A percentile compares a stretch with the other conserved stretches of the same genome.
These are phyloP conservation scores for Parnassius glacialis DNA, from an alignment of 2,888 invertebrate genomes.

Conservation along the genomic window DNA sequence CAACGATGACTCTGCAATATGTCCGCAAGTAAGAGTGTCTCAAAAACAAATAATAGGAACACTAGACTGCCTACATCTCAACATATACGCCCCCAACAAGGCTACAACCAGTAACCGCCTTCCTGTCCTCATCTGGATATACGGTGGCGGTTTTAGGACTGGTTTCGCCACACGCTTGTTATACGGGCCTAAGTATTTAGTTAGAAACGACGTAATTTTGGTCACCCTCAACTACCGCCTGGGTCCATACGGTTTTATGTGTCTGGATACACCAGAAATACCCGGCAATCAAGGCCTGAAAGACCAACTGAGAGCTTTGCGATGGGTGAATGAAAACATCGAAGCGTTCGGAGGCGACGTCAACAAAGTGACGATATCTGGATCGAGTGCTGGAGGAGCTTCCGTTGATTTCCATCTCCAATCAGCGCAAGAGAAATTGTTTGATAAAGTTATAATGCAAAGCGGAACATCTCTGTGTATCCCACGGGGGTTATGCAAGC, in stretches of 20 bases:
- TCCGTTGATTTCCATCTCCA: conserved; percentile 54
- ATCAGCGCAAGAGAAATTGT: conserved; percentile 40
- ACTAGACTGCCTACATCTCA: conserved; percentile 81
- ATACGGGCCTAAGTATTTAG: conserved; percentile 49
- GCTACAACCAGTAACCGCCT: conserved; percentile 35
- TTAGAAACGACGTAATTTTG: conserved; percentile 48
- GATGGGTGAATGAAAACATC: conserved; percentile 55
- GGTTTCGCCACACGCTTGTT: conserved; percentile 46
- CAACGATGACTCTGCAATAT: conserved; percentile 40
- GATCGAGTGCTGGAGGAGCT: conserved; percentile 55
- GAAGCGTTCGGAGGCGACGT: conserved; percentile 53
- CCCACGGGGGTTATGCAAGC: conserved; percentile 40
- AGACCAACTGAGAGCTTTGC: conserved; percentile 52
- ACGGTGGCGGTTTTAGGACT: conserved; percentile 54
- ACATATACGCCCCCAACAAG: conserved; percentile 77
- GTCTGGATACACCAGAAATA: conserved; percentile 49
- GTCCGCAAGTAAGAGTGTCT: conserved; percentile 43
- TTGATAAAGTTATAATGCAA: conserved; percentile 32
- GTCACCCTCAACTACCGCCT: conserved; percentile 53
- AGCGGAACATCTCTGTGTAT: conserved; percentile 49
- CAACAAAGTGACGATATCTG: conserved; percentile 52
- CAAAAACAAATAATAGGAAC: conserved; percentile 44
- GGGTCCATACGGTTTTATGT: conserved; percentile 64
- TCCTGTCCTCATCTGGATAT: conserved; percentile 61
- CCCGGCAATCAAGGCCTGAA: conserved; percentile 63